Conservation (phyloP, 2,113 vertebrate species). For the Lophius piscatorius region DNA sequence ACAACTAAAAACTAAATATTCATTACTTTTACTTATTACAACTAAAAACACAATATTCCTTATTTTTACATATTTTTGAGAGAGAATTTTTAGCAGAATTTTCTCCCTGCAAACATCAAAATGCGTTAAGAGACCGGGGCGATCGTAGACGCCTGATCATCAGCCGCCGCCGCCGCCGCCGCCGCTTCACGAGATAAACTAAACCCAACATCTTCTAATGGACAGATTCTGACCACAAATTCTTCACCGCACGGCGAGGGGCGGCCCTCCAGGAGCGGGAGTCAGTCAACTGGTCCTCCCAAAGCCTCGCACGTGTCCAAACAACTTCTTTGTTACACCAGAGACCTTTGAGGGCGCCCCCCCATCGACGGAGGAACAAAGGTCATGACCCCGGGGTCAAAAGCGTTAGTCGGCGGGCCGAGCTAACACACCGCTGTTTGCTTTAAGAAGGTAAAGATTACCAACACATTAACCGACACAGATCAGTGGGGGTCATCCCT, state of each 20-base stretch:
- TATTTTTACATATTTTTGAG: too few relatives aligned
- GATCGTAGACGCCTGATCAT: conserved; percentile 46
- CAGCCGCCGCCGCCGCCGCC: conserved; percentile 47
- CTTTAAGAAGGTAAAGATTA: conserved; percentile 94
- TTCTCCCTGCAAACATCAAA: conserved; percentile 12
- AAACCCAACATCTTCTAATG: too few relatives aligned
- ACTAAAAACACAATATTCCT: too few relatives aligned
- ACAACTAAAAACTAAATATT: too few relatives aligned
- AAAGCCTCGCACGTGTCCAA: conserved; percentile 87
- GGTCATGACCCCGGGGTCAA: conserved; percentile 88
- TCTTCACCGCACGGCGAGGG: conserved; percentile 20
- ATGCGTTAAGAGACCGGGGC: conserved; percentile 17
- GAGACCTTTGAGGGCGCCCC: conserved; percentile 87
- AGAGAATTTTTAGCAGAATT: too few relatives aligned
- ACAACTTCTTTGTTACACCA: conserved; percentile 89
- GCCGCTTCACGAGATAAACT: too few relatives aligned
- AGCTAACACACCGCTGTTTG: conserved; percentile 88
- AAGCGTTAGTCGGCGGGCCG: conserved; percentile 85
- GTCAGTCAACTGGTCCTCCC: conserved; percentile 68
- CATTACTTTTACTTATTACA: too few relatives aligned
- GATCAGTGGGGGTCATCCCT: conserved; percentile 87
- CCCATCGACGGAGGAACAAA: conserved; percentile 88
- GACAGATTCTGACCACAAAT: conserved; percentile 37
- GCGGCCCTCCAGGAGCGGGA: conserved; percentile 43
- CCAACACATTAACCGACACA: conserved; percentile 91